A percentile compares a stretch with the other conserved stretches of the same genome.
phyloP scores from a whole-genome alignment of 2,888 invertebrate genomes.

The Drosophila multiciliata region DNA sequence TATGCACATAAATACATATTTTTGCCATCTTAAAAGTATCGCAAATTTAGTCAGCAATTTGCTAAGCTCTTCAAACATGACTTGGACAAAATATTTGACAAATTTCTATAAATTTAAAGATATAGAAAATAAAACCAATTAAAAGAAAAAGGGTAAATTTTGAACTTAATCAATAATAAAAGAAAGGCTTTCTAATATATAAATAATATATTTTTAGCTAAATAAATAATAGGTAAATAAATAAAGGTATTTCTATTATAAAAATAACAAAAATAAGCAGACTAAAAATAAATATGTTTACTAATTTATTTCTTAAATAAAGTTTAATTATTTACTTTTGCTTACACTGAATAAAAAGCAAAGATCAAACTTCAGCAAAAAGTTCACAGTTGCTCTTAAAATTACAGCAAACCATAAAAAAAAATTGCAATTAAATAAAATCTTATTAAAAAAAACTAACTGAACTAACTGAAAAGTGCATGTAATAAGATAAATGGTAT shows the following conservation, averaged over 20 bases:
- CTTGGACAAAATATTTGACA: neutral
- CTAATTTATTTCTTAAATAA: neutral
- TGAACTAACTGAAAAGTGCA: conserved; percentile 20
- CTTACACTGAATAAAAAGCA: neutral
- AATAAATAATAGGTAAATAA: neutral
- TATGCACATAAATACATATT: conserved; percentile 5
- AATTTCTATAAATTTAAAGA: neutral
- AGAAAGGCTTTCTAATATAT: too few species aligned
- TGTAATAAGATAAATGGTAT: conserved; percentile 56
- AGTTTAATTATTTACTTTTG: neutral
- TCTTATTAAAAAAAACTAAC: conserved; percentile 36
- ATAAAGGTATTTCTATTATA: neutral
- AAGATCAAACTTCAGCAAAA: neutral
- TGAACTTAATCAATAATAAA: neutral
- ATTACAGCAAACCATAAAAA: neutral
- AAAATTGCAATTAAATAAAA: conserved; percentile 18
- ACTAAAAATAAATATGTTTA: neutral
- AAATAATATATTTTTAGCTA: neutral
- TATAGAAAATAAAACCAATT: neutral
- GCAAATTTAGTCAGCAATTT: conserved; percentile 22
- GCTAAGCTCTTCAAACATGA: conserved; percentile 10
- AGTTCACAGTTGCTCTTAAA: neutral
- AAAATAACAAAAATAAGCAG: neutral
- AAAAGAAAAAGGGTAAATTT: neutral
- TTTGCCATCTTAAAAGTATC: conserved; percentile 17